Percentiles rank a stretch among this genome's conserved stretches.
phyloP scores from a whole-genome alignment of 2,113 vertebrate species.

The Arothron firmamentum region DNA sequence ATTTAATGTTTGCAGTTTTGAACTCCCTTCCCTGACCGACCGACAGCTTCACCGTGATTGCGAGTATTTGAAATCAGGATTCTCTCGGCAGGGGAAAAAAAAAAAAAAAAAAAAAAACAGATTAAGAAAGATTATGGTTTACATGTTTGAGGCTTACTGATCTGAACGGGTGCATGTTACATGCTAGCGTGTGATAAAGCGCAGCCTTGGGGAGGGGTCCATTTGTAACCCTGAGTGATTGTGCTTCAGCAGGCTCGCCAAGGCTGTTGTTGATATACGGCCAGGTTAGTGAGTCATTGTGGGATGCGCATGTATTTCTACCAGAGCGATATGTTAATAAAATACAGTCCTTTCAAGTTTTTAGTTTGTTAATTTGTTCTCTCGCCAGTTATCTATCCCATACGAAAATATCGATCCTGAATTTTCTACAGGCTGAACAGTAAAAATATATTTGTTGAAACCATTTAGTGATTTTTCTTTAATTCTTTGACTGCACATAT shows the following conservation, averaged over 20 bases:
- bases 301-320: slow-evolving; percentile 7
- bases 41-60: slow-evolving; percentile 1
- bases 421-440: not conserved
- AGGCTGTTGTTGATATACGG: slow-evolving; percentile 19
- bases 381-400: not conserved
- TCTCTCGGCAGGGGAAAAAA: slow-evolving; percentile 3
- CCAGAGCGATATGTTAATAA: not conserved
- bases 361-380: not conserved
- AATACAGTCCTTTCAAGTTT: not conserved
- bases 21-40: not conserved
- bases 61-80: slow-evolving; percentile 15
- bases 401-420: too few relatives aligned
- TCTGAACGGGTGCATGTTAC: slow-evolving; percentile 42
- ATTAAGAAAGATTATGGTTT: slow-evolving; percentile 46
- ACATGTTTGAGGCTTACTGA: slow-evolving; percentile 35
- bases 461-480: too few relatives aligned
- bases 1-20: not conserved
- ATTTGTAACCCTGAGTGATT: slow-evolving; percentile 27
- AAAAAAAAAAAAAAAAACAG: slow-evolving; percentile 28
- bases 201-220: slow-evolving; percentile 17
- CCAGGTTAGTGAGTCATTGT: slow-evolving; percentile 24
- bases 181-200: slow-evolving; percentile 42
- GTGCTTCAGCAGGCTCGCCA: slow-evolving; percentile 37
- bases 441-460: too few relatives aligned
- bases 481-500: too few relatives aligned